Percentiles rank a stretch among this genome's conserved stretches.
Conservation (phyloP, 2,797 vertebrate genomes). For the Sebastes taczanowskii region DNA sequence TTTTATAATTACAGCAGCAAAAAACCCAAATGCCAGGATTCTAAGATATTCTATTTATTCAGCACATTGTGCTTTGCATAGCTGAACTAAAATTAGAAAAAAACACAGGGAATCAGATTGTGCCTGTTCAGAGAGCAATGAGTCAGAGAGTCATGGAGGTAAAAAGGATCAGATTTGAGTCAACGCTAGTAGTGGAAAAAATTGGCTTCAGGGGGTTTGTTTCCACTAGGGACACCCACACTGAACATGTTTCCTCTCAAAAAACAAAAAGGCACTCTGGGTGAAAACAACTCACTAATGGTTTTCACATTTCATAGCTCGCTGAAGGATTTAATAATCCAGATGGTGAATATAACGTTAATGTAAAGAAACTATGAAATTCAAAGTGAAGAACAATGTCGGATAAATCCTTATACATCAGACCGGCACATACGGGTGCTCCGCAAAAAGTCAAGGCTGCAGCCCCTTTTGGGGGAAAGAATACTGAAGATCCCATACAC, state of each 20-base stretch:
- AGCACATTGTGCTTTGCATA: constrained; percentile 30
- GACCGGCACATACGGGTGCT: too few species aligned
- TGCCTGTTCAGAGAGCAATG: constrained; percentile 60
- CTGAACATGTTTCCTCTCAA: constrained; percentile 50
- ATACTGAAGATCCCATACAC: too few species aligned
- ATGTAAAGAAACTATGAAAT: neutral
- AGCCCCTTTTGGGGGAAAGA: too few species aligned
- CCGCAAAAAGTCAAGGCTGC: too few species aligned
- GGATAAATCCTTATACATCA: neutral
- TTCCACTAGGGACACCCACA: constrained; percentile 54
- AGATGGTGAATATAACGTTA: constrained; percentile 39
- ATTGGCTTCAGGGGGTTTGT: constrained; percentile 47
- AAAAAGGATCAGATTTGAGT: constrained; percentile 65
- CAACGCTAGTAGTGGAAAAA: constrained; percentile 45
- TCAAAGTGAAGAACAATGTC: neutral
- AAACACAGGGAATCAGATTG: constrained; percentile 60
- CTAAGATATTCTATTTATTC: constrained; percentile 46
- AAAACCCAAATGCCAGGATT: constrained; percentile 33
- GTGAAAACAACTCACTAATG: constrained; percentile 35
- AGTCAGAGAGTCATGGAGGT: constrained; percentile 59
- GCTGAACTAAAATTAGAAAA: constrained; percentile 62
- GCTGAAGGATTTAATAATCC: constrained; percentile 54
- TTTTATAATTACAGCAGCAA: constrained; percentile 23
- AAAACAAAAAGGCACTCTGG: constrained; percentile 25
- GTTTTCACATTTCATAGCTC: constrained; percentile 47